These are phyloP conservation scores for Lysandra bellargus DNA, from an alignment of 2,888 invertebrate species.

Conservation along the genomic window DNA sequence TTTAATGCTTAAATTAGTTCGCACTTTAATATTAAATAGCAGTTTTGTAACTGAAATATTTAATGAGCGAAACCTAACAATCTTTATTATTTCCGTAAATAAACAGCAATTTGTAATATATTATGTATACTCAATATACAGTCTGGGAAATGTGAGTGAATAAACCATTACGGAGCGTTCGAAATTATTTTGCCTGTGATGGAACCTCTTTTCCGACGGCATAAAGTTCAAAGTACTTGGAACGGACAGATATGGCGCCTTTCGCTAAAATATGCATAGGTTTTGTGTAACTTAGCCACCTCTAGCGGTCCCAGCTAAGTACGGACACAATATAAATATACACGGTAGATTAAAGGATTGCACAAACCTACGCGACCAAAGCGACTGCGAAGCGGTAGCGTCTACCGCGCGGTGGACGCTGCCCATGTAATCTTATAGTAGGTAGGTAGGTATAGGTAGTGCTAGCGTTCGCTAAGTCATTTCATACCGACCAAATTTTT, in stretches of 20 bases:
- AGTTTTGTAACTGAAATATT: constrained; percentile 1
- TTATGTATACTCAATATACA: constrained; percentile 69
- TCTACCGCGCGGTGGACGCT: too few species aligned
- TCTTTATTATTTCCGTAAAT: constrained; percentile 37
- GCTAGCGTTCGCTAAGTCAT: too few species aligned
- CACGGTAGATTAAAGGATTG: not conserved
- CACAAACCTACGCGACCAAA: too few species aligned
- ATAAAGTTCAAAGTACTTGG: not conserved
- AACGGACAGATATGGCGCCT: constrained; percentile 55
- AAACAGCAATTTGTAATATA: constrained; percentile 55
- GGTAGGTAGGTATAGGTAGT: too few species aligned
- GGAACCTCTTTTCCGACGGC: not conserved
- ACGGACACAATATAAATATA: constrained; percentile 42
- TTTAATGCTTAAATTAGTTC: not conserved
- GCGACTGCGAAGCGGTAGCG: too few species aligned
- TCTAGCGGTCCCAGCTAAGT: constrained; percentile 63
- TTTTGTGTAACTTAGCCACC: constrained; percentile 76
- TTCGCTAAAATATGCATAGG: constrained; percentile 76
- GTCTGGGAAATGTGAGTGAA: constrained; percentile 73
- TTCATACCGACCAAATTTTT: too few species aligned
- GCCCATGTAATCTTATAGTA: too few species aligned
- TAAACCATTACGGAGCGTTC: constrained; percentile 59
- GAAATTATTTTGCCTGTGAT: not conserved
- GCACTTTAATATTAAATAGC: not conserved
- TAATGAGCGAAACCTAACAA: not conserved